Conservation (phyloP, 1,140 invertebrate species). For the Eurosta solidaginis region DNA sequence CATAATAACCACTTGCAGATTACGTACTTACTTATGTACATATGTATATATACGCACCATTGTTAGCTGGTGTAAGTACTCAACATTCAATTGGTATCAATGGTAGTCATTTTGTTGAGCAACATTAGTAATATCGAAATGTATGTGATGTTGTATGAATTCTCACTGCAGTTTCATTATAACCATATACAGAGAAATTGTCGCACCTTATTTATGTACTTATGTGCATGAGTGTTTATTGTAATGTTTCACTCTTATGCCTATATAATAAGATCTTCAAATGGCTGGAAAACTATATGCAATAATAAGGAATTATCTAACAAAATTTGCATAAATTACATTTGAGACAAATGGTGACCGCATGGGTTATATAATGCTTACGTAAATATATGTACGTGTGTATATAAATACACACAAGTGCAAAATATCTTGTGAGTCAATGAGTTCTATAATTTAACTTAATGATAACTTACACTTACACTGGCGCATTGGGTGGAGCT, state of each 20-base stretch:
- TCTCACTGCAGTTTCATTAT: too few relatives aligned
- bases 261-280: background rate
- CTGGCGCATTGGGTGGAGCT: background rate
- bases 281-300: constrained; percentile 17
- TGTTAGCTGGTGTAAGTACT: background rate
- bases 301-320: background rate
- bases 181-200: too few relatives aligned
- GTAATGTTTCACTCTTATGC: background rate
- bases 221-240: background rate
- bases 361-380: too few relatives aligned
- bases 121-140: too few relatives aligned
- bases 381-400: background rate
- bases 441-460: background rate
- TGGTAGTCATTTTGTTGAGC: background rate
- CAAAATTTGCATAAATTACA: background rate
- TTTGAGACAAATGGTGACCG: background rate
- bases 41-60: background rate
- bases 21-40: too few relatives aligned
- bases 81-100: background rate
- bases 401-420: background rate
- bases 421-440: background rate
- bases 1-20: background rate
- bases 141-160: too few relatives aligned
- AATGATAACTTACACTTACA: too few relatives aligned
- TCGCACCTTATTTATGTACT: background rate